A percentile compares a stretch with the other conserved stretches of the same genome.
Evolutionary conservation across 2,797 vertebrate genomes (phyloP).

Genomic region (Oophaga sylvatica): DNA sequence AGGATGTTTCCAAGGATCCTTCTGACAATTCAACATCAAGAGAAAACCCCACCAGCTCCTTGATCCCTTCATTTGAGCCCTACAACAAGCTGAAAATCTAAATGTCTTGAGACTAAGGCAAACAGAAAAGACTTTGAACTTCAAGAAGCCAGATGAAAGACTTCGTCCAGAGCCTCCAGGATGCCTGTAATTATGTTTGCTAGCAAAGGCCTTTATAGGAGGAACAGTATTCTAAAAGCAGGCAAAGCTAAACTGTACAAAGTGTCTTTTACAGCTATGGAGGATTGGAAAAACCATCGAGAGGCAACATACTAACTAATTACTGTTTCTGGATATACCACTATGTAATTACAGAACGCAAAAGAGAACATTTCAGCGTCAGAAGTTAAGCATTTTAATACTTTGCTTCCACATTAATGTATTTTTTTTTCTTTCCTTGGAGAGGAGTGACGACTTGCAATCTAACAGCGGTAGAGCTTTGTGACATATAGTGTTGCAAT

Average conservation of each 20-base stretch:
- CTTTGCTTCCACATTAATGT: constrained; percentile 6
- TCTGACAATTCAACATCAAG: constrained; percentile 28
- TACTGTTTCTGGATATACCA: constrained; percentile 10
- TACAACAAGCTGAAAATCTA: constrained; percentile 26
- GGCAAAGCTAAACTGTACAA: constrained; percentile 39
- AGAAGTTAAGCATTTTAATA: constrained; percentile 1
- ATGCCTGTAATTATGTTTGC: constrained; percentile 51
- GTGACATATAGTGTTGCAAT: neutral
- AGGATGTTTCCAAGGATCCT: constrained; percentile 16
- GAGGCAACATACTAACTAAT: constrained; percentile 20
- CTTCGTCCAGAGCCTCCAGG: constrained; percentile 49
- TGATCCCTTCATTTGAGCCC: constrained; percentile 23
- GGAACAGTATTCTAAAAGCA: constrained; percentile 8
- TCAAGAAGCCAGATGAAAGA: constrained; percentile 48
- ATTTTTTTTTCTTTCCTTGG: neutral
- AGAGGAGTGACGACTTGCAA: no score
- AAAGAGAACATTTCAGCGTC: constrained; percentile 19
- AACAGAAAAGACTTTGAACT: constrained; percentile 51
- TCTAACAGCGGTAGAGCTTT: no score
- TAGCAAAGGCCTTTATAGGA: constrained; percentile 41
- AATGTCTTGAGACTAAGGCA: constrained; percentile 40
- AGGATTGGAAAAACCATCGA: neutral
- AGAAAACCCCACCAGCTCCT: neutral
- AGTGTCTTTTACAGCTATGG: constrained; percentile 1
- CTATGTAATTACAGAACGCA: constrained; percentile 29